These are phyloP conservation scores for Oryzias woworae DNA, from an alignment of 2,113 vertebrate genomes.

Conservation along the genomic window DNA sequence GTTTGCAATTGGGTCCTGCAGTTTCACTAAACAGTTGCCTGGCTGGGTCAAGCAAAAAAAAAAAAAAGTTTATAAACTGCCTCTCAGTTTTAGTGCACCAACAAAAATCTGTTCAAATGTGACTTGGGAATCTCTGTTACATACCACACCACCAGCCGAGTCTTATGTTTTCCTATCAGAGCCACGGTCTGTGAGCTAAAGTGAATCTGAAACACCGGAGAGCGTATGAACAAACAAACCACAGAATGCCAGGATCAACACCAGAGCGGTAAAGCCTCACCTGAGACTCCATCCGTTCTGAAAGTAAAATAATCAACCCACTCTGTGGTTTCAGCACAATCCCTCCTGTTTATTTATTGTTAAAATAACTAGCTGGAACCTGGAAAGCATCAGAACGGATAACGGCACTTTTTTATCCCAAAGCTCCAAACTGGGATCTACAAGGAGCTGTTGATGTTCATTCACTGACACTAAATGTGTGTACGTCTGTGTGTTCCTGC, in stretches of 20 bases:
- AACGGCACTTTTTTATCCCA: slow-evolving; percentile 38
- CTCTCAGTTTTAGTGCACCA: slow-evolving; percentile 18
- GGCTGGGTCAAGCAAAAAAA: slow-evolving; percentile 16
- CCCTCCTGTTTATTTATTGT: slow-evolving; percentile 3
- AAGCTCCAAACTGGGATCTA: slow-evolving; percentile 29
- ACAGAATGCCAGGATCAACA: slow-evolving; percentile 17
- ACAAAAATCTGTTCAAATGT: slow-evolving; percentile 9
- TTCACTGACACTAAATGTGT: slow-evolving; percentile 26
- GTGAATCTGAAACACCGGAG: slow-evolving; percentile 20
- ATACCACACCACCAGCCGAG: slow-evolving; percentile 41
- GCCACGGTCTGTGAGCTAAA: slow-evolving; percentile 28
- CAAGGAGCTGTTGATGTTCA: slow-evolving; percentile 22
- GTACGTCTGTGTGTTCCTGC: slow-evolving; percentile 37
- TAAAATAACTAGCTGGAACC: not conserved
- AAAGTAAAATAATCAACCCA: slow-evolving; percentile 17
- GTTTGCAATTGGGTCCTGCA: slow-evolving; percentile 25
- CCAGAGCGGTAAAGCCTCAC: slow-evolving; percentile 6
- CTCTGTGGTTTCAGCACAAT: slow-evolving; percentile 8
- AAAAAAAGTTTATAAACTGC: slow-evolving; percentile 43
- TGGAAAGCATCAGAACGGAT: slow-evolving; percentile 12
- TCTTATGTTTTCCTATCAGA: slow-evolving; percentile 44
- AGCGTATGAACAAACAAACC: slow-evolving; percentile 16
- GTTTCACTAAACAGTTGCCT: slow-evolving; percentile 23
- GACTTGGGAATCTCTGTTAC: slow-evolving; percentile 2
- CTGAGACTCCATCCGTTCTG: slow-evolving; percentile 16